Conservation (phyloP, 2,888 invertebrate species). For the Scaptomyza cyrtandrae region DNA sequence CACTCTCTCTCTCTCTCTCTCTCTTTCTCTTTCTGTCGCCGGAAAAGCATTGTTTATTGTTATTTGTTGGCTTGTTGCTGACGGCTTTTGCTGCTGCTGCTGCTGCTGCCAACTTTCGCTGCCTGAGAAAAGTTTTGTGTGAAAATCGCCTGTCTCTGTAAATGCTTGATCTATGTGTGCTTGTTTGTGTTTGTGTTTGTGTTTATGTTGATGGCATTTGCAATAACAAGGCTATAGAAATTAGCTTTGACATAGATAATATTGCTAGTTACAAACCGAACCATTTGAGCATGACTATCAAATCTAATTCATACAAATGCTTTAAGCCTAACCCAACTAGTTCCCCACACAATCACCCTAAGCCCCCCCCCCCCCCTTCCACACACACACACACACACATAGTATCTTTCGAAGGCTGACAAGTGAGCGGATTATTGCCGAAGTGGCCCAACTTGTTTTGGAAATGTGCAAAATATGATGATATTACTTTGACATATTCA, state of each 20-base stretch:
- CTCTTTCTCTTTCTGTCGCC: slow-evolving; percentile 59
- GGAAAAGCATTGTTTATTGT: slow-evolving; percentile 75
- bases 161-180: slow-evolving; percentile 38
- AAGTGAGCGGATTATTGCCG: slow-evolving; percentile 45
- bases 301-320: slow-evolving; percentile 42
- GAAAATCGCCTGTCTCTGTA: slow-evolving; percentile 69
- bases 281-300: slow-evolving; percentile 53
- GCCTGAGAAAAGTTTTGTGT: slow-evolving; percentile 71
- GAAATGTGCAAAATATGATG: slow-evolving; percentile 51
- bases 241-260: slow-evolving; percentile 59
- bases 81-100: slow-evolving; percentile 5
- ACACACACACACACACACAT: not conserved
- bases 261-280: slow-evolving; percentile 30
- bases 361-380: not conserved
- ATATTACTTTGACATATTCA: slow-evolving; percentile 63
- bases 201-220: slow-evolving; percentile 34
- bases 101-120: slow-evolving; percentile 70
- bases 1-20: slow-evolving; percentile 35
- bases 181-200: slow-evolving; percentile 1
- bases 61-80: slow-evolving; percentile 40
- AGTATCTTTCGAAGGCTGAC: slow-evolving; percentile 42
- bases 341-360: not conserved
- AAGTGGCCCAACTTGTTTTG: slow-evolving; percentile 53
- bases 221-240: slow-evolving; percentile 62
- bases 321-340: slow-evolving; percentile 28